Evolutionary conservation across 2,113 vertebrate genomes (phyloP).

Genomic region (Spermophilus dauricus): DNA sequence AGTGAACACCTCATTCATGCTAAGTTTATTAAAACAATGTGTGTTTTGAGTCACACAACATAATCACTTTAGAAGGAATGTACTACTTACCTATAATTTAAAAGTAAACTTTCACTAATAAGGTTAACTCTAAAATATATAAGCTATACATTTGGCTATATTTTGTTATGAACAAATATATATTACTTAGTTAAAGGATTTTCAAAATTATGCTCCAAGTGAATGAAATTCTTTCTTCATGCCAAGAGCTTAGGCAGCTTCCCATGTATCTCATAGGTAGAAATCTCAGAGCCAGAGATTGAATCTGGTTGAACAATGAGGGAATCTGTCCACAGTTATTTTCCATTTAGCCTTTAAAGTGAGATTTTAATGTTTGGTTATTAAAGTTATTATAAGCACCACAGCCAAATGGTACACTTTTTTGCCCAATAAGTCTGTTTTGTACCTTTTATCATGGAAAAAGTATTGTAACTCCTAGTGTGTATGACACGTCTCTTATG

Average conservation of each 20-base stretch:
- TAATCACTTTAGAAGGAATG: neutral
- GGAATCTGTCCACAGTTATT: neutral
- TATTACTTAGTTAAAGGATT: too few relatives aligned
- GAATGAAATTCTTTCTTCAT: neutral
- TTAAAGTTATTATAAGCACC: neutral
- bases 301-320: neutral
- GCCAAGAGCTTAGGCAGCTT: neutral
- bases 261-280: neutral
- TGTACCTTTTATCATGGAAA: neutral
- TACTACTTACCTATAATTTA: neutral
- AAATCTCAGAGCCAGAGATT: neutral
- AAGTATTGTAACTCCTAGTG: neutral
- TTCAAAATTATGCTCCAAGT: neutral
- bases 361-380: neutral
- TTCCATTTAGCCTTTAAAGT: neutral
- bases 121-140: neutral
- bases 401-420: neutral
- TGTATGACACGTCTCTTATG: neutral
- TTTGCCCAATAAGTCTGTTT: neutral
- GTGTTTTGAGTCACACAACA: neutral
- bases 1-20: too few relatives aligned
- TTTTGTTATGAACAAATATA: neutral
- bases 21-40: neutral
- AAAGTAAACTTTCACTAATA: neutral
- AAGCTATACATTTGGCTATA: neutral